Evolutionary conservation across 1,140 invertebrate genomes (phyloP).

Genomic region (Octopus bimaculoides): DNA sequence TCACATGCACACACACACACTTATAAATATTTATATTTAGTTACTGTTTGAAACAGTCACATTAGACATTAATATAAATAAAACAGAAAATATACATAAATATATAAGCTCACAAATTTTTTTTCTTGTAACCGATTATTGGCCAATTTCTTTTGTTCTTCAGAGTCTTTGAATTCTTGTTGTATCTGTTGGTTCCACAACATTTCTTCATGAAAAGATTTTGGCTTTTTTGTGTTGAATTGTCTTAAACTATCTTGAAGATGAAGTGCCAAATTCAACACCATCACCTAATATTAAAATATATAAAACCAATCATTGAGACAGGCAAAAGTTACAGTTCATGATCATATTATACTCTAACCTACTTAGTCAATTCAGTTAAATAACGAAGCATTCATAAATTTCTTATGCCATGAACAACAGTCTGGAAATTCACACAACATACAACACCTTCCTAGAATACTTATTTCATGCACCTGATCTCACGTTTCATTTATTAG

Average conservation of each 20-base stretch:
- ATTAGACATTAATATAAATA: neutral
- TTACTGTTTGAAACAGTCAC: no score
- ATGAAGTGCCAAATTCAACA: slow-evolving; percentile 71
- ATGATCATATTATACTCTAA: no score
- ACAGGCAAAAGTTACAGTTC: no score
- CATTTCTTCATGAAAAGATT: slow-evolving; percentile 85
- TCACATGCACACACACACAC: no score
- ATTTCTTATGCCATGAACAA: no score
- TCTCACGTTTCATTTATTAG: no score
- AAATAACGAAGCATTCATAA: no score
- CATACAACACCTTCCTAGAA: no score
- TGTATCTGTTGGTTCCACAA: slow-evolving; percentile 65
- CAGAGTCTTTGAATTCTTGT: slow-evolving; percentile 52
- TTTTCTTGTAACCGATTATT: slow-evolving; percentile 65
- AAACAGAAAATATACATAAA: neutral
- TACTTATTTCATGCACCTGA: no score
- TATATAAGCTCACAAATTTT: slow-evolving; percentile 42
- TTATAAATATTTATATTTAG: no score
- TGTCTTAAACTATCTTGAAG: slow-evolving; percentile 69
- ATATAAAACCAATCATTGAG: neutral
- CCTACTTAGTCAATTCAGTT: no score
- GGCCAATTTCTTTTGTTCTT: slow-evolving; percentile 61
- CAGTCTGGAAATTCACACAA: no score
- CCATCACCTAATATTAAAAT: slow-evolving; percentile 62
- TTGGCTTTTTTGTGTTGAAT: slow-evolving; percentile 71